Percentiles rank a stretch among this genome's conserved stretches.
Conservation (phyloP, 2,113 vertebrate genomes). For the cattle (Bos taurus) region ARS-UCD2.0 NC_037337.1:69394501-69395000, state of each 20-base stretch:
- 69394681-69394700: background rate
- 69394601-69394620: too few species aligned
- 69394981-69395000: background rate
- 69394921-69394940: background rate
- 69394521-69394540: too few species aligned
- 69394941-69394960: background rate
- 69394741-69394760: background rate
- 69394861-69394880: background rate
- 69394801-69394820: background rate
- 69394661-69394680: too few species aligned
- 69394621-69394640: too few species aligned
- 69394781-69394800: too few species aligned
- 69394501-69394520: too few species aligned
- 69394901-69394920: background rate
- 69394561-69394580: too few species aligned
- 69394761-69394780: background rate
- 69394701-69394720: background rate
- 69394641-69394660: too few species aligned
- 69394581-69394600: too few species aligned
- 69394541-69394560: too few species aligned
- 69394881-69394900: background rate
- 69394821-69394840: background rate
- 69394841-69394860: background rate
- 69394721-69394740: background rate
- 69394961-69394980: background rate